Base-by-base conservation (phyloP, 2,888 invertebrate species). In the Lapara coniferarum region DNA sequence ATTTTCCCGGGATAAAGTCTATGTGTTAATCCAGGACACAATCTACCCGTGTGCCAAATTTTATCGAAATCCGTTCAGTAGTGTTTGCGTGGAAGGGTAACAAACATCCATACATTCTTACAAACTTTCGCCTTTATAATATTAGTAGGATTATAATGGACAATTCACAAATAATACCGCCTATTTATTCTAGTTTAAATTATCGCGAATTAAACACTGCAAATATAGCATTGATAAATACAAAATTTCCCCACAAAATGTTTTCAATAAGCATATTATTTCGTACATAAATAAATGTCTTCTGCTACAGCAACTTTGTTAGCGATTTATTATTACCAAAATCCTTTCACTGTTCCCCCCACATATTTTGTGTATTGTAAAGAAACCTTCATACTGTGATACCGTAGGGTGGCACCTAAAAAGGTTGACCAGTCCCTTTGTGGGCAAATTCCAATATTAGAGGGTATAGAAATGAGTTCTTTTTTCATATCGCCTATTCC, bases 351-450 rank as follows among this genome's bases (percentile, higher is more conserved):
- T 58, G 56, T 25, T 44, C 19, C 57, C 25, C 52, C 25, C 58
- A 59, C 52, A 53, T 46, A 49, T 56, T 44, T 52, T 59, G 19
- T 37, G 52, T 63, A 72, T 74, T 76, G 84, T 81, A 85, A 82
- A 80, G 71, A 58, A 70, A 76, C 81, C 79, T 79, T 70, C 73
- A 74, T 51, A 55, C 76, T 79, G 76, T 73, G 78, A 79, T 82
- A 78, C 77, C 74, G 77, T 72, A 71, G 78, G 73, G 74, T 77
- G 73, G 74, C 78, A 81, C 7, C 83, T 84, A 82, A 87, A 88
- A 90, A 88, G 88, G 89, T 86, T 89, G 89, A 89, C 89, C 90
- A 89, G 83, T 84, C 88, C 46, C 86, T 89, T 91, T 91, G 90
- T 91, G 84, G 84, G 81, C 82, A 84, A 85, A 90, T 89, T 89